phyloP scores from a whole-genome alignment of 2,113 vertebrate species.

The Syrmaticus mikado region DNA sequence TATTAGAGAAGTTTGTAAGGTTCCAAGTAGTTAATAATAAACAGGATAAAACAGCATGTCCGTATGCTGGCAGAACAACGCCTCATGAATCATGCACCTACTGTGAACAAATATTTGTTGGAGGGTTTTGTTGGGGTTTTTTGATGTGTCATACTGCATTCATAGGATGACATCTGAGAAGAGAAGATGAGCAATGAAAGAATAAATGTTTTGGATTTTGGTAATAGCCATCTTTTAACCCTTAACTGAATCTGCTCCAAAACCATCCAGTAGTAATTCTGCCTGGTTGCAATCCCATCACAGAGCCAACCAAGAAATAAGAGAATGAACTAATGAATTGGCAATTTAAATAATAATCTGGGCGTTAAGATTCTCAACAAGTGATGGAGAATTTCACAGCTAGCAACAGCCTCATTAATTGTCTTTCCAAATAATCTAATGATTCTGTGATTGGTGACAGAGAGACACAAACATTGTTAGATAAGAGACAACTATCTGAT shows the following conservation, averaged over 20 bases:
- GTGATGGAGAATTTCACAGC: background rate
- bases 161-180: constrained; percentile 1
- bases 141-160: constrained; percentile 44
- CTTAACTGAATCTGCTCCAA: background rate
- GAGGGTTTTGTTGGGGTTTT: background rate
- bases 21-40: constrained; percentile 48
- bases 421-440: background rate
- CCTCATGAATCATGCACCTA: constrained; percentile 32
- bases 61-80: background rate
- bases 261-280: background rate
- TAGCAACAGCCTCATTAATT: background rate
- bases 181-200: constrained; percentile 23
- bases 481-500: background rate
- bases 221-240: constrained; percentile 16
- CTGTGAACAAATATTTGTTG: constrained; percentile 51
- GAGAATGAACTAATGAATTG: background rate
- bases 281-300: background rate
- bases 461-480: background rate
- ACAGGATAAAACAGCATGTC: background rate
- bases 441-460: background rate
- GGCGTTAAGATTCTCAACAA: background rate
- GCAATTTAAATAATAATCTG: background rate
- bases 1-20: background rate
- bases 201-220: constrained; percentile 15
- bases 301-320: background rate